Evolutionary conservation across 2,888 invertebrate genomes (phyloP), one percentile per base, ranked within the genome.

Genomic region (Andrena fulva): DNA sequence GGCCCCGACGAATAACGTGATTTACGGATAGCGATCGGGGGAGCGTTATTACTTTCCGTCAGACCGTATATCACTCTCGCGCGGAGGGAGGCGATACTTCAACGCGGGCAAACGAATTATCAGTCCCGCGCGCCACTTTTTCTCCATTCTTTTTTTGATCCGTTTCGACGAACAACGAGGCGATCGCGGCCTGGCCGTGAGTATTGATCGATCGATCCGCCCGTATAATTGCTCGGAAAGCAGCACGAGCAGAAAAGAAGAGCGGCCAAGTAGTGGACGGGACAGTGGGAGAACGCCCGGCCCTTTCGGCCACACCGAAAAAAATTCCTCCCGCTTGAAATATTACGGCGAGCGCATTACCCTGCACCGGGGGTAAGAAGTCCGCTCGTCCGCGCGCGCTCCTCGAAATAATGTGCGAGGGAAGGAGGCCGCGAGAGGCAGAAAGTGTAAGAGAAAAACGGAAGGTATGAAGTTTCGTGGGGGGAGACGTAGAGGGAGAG

Each of bases 271-370:
- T 24, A n/a, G 20, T 2, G 35, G 35, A 24, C 24, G 56, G 42
- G 42, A 42, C 54, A 54, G 20, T n/a, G 67, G 68, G 75, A 66
- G 75, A 66, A 68, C 85, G 74, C 70, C 80, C 80, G 68, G 70
- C 35, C 81, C 77, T 56, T 68, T 85, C 68, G 85, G 80, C 77
- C 85, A 64, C 79, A 80, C 80, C 88, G 79, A 84, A 5, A 16
- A 86, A 85, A 89, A 91, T 89, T 90, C 89, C 89, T 88, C 82
- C 86, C 89, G 88, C 85, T 90, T 91, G 91, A 92, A 92, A 91
- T 92, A 92, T 92, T 90, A 87, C 88, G 86, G 82, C 86, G 85
- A 86, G 88, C 87, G 88, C 89, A 89, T 91, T 91, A 89, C 88
- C 78, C 87, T 86, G 80, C 85, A 85, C 85, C 86, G 81, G 87